A percentile compares a stretch with the other conserved stretches of the same genome.
These are phyloP conservation scores for Sycophila sp. DNA, from an alignment of 1,140 invertebrate genomes.

Conservation along the genomic window DNA sequence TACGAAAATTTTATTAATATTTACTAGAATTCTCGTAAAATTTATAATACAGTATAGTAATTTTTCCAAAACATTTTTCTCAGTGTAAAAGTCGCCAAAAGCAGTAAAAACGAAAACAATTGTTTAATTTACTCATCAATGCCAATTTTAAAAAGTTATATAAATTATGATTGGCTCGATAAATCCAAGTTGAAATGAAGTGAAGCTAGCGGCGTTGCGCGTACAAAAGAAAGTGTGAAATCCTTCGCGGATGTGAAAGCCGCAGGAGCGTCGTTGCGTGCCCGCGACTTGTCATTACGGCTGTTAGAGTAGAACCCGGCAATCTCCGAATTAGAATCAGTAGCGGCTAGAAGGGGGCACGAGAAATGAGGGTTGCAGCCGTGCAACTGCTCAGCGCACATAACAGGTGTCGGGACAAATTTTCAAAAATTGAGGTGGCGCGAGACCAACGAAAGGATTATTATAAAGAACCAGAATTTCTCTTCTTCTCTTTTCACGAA, in stretches of 20 bases:
- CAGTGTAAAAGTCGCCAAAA: too few species aligned
- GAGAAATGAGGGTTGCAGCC: neutral
- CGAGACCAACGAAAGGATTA: neutral
- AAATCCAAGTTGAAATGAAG: neutral
- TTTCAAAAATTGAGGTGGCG: neutral
- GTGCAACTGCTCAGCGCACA: neutral
- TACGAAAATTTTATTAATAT: too few species aligned
- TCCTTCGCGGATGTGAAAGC: neutral
- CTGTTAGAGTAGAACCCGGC: neutral
- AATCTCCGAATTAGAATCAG: conserved; percentile 14
- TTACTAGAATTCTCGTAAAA: too few species aligned
- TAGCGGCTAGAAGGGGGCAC: neutral
- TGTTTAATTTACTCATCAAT: too few species aligned
- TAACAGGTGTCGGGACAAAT: conserved; percentile 21
- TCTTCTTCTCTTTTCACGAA: neutral
- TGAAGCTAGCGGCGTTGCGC: neutral
- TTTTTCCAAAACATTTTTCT: too few species aligned
- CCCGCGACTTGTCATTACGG: neutral
- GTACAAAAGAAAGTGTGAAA: conserved; percentile 17
- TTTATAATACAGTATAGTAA: too few species aligned
- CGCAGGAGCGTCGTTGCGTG: neutral
- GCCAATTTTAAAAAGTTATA: neutral
- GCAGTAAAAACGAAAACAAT: too few species aligned
- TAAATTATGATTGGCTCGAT: neutral
- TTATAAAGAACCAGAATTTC: neutral